A percentile compares a stretch with the other conserved stretches of the same genome.
These are phyloP conservation scores for Channallabes apus DNA, from an alignment of 2,797 vertebrate species.

Conservation along the genomic window DNA sequence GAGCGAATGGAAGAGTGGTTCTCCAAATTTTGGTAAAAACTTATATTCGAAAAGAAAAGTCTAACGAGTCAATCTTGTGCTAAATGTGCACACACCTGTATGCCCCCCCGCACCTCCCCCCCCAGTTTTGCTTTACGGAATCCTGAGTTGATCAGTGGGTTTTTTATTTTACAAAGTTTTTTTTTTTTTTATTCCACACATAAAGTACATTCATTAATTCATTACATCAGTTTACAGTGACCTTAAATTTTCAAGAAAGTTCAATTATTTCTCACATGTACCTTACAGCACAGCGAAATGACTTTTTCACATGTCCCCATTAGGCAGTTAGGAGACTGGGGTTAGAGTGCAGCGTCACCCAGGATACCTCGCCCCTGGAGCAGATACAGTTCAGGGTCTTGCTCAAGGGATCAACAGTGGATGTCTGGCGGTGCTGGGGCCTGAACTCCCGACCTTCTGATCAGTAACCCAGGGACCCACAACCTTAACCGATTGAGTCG, in stretches of 20 bases:
- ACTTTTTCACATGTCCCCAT: no score
- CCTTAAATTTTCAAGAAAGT: neutral
- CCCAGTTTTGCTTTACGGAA: neutral
- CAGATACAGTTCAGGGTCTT: no score
- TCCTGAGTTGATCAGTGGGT: neutral
- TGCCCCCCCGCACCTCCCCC: slow-evolving; percentile 51
- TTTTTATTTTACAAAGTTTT: neutral
- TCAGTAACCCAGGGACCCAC: no score
- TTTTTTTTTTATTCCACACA: neutral
- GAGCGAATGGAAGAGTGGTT: slow-evolving; percentile 64
- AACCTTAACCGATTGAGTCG: no score
- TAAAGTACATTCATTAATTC: neutral
- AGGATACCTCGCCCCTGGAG: no score
- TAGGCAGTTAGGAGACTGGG: no score
- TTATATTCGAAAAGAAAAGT: slow-evolving; percentile 18
- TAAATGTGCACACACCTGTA: slow-evolving; percentile 44
- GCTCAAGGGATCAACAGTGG: no score
- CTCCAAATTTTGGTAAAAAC: slow-evolving; percentile 62
- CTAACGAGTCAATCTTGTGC: neutral
- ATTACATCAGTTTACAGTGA: neutral
- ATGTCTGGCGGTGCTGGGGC: no score
- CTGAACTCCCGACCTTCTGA: no score
- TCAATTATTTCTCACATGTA: no score
- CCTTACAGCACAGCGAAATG: neutral
- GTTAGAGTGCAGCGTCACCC: no score